phyloP scores from a whole-genome alignment of 2,797 vertebrate genomes.

The Okamejei kenojei region DNA sequence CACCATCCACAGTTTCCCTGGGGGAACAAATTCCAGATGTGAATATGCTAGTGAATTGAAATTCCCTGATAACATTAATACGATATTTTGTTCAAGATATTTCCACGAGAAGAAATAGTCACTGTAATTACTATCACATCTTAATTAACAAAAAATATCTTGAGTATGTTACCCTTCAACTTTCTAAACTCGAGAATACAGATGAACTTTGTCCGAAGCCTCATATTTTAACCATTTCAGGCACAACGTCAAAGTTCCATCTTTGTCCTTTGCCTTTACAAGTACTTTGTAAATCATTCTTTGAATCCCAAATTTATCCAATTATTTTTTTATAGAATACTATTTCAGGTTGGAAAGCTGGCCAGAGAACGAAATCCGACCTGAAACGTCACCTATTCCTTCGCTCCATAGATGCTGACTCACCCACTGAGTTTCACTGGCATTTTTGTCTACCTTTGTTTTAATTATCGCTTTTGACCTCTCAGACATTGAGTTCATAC shows the following conservation, averaged over 20 bases:
- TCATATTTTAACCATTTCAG: not conserved
- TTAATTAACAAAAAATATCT: not conserved
- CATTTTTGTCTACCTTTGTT: not conserved
- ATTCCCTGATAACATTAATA: no score
- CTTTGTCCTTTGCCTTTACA: not conserved
- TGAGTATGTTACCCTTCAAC: not conserved
- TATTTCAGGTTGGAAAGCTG: not conserved
- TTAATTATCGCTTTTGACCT: not conserved
- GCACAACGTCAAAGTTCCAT: not conserved
- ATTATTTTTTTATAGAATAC: not conserved
- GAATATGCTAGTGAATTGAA: not conserved
- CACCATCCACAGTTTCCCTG: not conserved
- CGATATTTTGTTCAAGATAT: not conserved
- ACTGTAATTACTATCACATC: not conserved
- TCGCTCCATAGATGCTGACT: no score
- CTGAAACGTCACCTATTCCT: no score
- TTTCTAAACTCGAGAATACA: not conserved
- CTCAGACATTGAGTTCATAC: not conserved
- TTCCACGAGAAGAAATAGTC: not conserved
- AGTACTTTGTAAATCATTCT: not conserved
- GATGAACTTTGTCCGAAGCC: not conserved
- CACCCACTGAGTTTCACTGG: no score
- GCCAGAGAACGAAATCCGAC: not conserved
- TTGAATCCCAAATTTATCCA: not conserved
- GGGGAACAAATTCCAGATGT: not conserved